phyloP scores from a whole-genome alignment of 92 coral and sea anemone species.

The Montipora capitata region DNA sequence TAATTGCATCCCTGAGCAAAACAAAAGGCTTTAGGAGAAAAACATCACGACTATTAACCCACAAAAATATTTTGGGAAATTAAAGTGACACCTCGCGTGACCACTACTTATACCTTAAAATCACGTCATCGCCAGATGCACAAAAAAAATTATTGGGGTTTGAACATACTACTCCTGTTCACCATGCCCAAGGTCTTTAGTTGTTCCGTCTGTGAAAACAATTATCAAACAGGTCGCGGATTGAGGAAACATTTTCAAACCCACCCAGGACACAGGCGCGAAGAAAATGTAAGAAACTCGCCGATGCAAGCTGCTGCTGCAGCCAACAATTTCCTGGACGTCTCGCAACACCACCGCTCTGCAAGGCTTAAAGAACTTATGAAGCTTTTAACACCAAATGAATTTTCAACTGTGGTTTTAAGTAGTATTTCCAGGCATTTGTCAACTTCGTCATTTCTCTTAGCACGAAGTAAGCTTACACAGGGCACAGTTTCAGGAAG shows the following conservation, averaged over 20 bases:
- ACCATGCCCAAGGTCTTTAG: conserved; percentile 23
- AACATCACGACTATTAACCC: not conserved
- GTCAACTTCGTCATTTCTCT: not conserved
- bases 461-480: not conserved
- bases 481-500: not conserved
- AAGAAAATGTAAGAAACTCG: not conserved
- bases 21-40: not conserved
- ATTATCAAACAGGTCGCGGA: conserved; percentile 16
- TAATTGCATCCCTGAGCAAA: not conserved
- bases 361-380: conserved; percentile 14
- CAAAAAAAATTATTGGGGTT: not conserved
- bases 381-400: not conserved
- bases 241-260: not conserved
- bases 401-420: conserved; percentile 6
- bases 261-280: conserved; percentile 12
- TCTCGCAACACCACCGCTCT: conserved; percentile 5
- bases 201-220: not conserved
- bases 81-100: not conserved
- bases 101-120: not conserved
- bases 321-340: conserved; percentile 4
- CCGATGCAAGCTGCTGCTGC: conserved; percentile 1
- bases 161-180: not conserved
- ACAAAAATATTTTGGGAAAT: conserved; percentile 1
- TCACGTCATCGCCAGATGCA: conserved; percentile 4
- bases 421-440: conserved; percentile 1